phyloP scores from a whole-genome alignment of 2,797 vertebrate genomes.

The Loriculus beryllinus region DNA sequence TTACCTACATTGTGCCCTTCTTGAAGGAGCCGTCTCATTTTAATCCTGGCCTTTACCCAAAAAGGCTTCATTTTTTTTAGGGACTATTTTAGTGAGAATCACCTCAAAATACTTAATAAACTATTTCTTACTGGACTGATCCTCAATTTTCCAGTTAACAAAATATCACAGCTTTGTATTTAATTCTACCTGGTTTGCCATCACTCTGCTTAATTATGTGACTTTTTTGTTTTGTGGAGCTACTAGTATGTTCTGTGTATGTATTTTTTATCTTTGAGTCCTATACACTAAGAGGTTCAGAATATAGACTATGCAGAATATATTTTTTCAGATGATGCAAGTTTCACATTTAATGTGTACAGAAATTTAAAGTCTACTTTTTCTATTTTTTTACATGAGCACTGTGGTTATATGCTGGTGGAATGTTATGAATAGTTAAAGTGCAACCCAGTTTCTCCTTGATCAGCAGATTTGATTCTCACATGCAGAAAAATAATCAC shows the following conservation, averaged over 20 bases:
- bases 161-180: background rate
- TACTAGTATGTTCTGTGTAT: background rate
- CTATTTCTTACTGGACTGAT: background rate
- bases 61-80: background rate
- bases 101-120: background rate
- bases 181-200: background rate
- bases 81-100: background rate
- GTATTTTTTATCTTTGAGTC: background rate
- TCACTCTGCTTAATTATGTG: background rate
- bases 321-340: background rate
- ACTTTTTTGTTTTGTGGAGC: background rate
- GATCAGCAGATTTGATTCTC: background rate
- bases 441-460: background rate
- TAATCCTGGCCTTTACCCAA: background rate
- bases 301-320: background rate
- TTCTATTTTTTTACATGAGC: slow-evolving; percentile 20
- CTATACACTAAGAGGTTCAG: background rate
- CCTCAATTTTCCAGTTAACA: background rate
- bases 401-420: background rate
- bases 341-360: background rate
- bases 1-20: background rate
- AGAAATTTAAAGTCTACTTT: background rate
- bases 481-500: background rate
- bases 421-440: background rate
- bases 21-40: background rate